Conservation (phyloP, 2,113 vertebrate species). For the Neomonachus schauinslandi region DNA sequence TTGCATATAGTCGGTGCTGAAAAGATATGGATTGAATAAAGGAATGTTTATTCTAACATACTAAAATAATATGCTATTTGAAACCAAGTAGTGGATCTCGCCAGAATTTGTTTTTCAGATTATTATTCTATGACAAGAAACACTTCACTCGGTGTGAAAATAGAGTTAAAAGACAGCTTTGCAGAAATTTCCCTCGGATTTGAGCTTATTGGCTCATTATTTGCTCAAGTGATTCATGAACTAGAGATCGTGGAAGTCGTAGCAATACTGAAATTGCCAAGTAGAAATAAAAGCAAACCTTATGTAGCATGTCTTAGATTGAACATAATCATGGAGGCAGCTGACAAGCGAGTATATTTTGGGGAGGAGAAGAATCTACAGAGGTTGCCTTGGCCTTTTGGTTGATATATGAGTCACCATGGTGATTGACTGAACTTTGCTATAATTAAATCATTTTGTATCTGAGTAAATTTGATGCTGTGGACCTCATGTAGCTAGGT, state of each 20-base stretch:
- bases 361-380: background rate
- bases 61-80: constrained; percentile 68
- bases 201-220: constrained; percentile 79
- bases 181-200: constrained; percentile 79
- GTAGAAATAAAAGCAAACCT: constrained; percentile 77
- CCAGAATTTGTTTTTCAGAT: constrained; percentile 73
- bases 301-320: constrained; percentile 59
- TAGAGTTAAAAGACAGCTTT: constrained; percentile 75
- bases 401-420: constrained; percentile 42
- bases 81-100: constrained; percentile 70
- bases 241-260: constrained; percentile 81
- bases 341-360: constrained; percentile 63
- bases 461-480: background rate
- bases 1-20: constrained; percentile 64
- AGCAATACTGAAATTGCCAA: constrained; percentile 80
- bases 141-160: constrained; percentile 74
- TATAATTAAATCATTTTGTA: background rate
- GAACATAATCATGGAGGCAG: constrained; percentile 71
- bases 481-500: background rate
- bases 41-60: constrained; percentile 8
- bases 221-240: constrained; percentile 84
- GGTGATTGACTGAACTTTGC: constrained; percentile 47
- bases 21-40: constrained; percentile 28
- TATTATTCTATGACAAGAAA: constrained; percentile 71
- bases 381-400: constrained; percentile 28